These are phyloP conservation scores for Calliphora vomitoria DNA, from an alignment of 2,888 invertebrate species.

Conservation along the genomic window DNA sequence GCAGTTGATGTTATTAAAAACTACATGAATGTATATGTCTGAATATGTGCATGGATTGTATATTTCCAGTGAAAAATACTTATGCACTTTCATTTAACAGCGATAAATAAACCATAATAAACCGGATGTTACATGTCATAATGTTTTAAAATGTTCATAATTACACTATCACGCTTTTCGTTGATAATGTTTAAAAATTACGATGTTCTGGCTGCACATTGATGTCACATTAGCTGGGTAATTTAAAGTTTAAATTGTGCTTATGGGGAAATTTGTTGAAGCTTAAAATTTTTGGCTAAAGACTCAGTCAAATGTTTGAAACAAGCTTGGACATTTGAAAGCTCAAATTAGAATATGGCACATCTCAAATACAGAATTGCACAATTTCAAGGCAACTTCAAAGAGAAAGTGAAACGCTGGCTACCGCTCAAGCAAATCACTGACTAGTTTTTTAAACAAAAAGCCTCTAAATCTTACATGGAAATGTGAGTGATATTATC, in stretches of 20 bases:
- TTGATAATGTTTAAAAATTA: neutral
- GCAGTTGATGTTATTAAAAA: slow-evolving; percentile 28
- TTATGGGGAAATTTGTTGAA: neutral
- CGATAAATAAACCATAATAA: slow-evolving; percentile 33
- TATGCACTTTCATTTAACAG: neutral
- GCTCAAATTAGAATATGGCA: no score
- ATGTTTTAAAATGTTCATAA: neutral
- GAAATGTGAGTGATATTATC: no score
- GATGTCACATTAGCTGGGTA: neutral
- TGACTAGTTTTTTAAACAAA: no score
- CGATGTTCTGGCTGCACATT: neutral
- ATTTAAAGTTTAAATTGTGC: neutral
- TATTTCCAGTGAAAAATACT: neutral
- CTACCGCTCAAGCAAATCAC: no score
- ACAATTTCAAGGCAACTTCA: no score
- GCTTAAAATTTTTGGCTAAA: neutral
- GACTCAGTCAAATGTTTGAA: no score
- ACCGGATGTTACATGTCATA: slow-evolving; percentile 44
- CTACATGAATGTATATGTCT: no score
- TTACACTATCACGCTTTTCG: neutral
- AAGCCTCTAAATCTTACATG: no score
- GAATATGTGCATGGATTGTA: neutral
- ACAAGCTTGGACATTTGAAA: no score
- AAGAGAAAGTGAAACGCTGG: no score
- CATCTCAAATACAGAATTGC: no score